Evolutionary conservation across 2,797 vertebrate species (phyloP).

Genomic region (Poeciliopsis turneri): DNA sequence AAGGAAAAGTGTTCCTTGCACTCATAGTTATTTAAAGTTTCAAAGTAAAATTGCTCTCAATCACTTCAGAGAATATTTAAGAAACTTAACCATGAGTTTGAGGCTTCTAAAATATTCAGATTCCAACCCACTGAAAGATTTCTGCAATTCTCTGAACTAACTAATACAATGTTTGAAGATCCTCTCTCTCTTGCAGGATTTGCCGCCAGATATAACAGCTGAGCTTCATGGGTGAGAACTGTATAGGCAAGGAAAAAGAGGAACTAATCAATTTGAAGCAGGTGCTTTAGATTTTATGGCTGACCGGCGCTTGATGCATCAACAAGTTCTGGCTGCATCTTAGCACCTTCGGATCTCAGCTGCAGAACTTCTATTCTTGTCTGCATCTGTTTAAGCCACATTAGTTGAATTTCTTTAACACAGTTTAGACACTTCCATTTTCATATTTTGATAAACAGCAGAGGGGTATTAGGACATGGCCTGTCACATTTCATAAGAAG

Average conservation of each 20-base stretch:
- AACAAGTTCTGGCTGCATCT: neutral
- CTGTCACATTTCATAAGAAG: conserved; percentile 76
- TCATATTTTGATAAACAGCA: conserved; percentile 59
- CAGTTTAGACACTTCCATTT: conserved; percentile 32
- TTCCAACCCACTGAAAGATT: neutral
- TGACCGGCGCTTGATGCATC: neutral
- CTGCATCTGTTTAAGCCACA: conserved; percentile 15
- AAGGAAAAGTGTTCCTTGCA: neutral
- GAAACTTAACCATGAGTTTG: neutral
- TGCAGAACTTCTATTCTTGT: neutral
- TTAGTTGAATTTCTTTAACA: conserved; percentile 14
- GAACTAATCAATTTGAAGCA: neutral
- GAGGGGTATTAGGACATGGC: conserved; percentile 48
- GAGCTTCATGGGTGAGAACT: neutral
- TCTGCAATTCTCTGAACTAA: neutral
- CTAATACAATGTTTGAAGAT: neutral
- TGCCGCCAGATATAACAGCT: neutral
- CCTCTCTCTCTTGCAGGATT: neutral
- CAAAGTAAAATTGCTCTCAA: neutral
- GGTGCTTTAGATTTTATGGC: neutral
- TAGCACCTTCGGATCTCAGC: neutral
- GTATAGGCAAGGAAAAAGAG: neutral
- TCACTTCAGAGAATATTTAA: neutral
- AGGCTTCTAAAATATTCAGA: neutral
- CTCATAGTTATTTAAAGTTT: neutral